Percentiles rank a stretch among this genome's conserved stretches.
phyloP scores from a whole-genome alignment of 2,888 invertebrate species.

The Folsomia manolachei region DNA sequence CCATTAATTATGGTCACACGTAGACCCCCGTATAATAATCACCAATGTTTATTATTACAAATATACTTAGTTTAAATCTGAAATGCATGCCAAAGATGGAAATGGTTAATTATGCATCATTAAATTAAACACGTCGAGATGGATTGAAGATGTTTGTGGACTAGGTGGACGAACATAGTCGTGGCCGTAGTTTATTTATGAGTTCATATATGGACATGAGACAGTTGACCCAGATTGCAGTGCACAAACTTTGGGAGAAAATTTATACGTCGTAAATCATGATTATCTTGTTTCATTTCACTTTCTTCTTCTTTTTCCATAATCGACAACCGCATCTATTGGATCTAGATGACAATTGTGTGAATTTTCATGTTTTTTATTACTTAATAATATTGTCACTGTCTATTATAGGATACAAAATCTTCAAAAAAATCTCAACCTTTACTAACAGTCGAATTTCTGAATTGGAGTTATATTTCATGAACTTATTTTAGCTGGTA shows the following conservation, averaged over 20 bases:
- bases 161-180: neutral
- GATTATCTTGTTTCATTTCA: no score
- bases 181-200: constrained; percentile 7
- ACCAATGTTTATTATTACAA: neutral
- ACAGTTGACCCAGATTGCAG: neutral
- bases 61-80: neutral
- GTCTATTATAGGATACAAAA: no score
- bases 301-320: neutral
- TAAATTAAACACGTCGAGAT: neutral
- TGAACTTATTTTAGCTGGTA: neutral
- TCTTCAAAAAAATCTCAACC: no score
- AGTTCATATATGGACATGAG: neutral
- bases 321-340: neutral
- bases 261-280: neutral
- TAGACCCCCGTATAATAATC: neutral
- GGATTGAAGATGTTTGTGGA: neutral
- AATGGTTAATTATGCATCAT: constrained; percentile 3
- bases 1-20: neutral
- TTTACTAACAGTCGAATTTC: no score
- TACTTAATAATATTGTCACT: no score
- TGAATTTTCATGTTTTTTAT: no score
- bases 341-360: no score
- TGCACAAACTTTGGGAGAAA: neutral
- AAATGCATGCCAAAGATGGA: neutral
- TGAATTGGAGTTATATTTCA: no score